Base-by-base conservation (phyloP, 2,797 vertebrate species). In the Microctenopoma steveboyesi region DNA sequence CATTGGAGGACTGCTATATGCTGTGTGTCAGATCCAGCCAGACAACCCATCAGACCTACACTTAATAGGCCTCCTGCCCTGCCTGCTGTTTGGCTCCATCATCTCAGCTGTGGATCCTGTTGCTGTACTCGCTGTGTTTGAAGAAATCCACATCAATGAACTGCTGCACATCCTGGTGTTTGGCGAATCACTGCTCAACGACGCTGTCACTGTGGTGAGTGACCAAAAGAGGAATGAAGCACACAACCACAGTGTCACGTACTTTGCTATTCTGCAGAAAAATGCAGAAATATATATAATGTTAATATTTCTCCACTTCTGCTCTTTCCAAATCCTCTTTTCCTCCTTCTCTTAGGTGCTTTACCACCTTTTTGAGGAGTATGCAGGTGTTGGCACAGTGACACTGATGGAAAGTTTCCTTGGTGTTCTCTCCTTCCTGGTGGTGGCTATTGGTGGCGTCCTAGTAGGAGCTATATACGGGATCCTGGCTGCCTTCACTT, bases 121-220 rank as follows among this genome's bases (percentile, higher is more conserved):
- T 27, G 98, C 98, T 0, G 98, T 99, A 77, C 93, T 99, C 43
- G 98, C 98, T 0, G 98, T 99, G 40, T 99, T 99, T 7, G 98
- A 99, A 88, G 98, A 99, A 92, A 99, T 99, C 86, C 98, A 99
- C 87, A 98, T 99, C 92, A 99, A 99, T 0, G 98, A 99, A 64
- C 94, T 99, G 69, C 88, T 99, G 64, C 97, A 99, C 86, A 99
- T 99, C 86, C 90, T 99, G 43, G 98, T 99, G 75, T 99, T 99
- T 0, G 98, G 98, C 0, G 98, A 99, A 82, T 99, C 98, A 0
- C 90, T 99, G 88, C 96, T 99, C 55, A 99, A 99, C 0, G 98
- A 99, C 0, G 98, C 98, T 0, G 98, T 99, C 91, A 99, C 98
- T 2, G 97, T 99, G 69, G 97, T 99, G 84, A 95, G 87, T 70